These are phyloP conservation scores for Agrypnus murinus DNA, from an alignment of 2,888 invertebrate genomes.

Conservation along the genomic window DNA sequence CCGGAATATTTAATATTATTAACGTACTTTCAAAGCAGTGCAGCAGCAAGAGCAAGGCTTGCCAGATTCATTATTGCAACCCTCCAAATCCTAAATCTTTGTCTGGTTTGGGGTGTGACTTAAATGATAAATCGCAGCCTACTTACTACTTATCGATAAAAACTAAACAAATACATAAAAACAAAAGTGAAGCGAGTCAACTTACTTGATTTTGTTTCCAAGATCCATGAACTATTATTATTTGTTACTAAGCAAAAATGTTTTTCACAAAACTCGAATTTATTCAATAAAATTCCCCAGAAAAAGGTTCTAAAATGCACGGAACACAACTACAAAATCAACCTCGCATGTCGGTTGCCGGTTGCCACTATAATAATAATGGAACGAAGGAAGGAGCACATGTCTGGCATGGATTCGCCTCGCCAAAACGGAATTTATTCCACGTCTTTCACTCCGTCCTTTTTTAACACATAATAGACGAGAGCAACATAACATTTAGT, in stretches of 20 bases:
- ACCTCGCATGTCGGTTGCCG: constrained; percentile 40
- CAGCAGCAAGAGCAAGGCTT: background rate
- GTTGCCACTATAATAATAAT: constrained; percentile 47
- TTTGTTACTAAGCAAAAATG: constrained; percentile 16
- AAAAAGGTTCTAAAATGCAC: constrained; percentile 29
- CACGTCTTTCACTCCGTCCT: constrained; percentile 41
- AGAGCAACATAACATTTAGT: constrained; percentile 14
- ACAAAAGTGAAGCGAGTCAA: no score
- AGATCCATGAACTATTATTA: constrained; percentile 21
- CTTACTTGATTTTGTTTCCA: background rate
- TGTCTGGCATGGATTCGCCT: constrained; percentile 53
- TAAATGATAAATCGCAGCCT: background rate
- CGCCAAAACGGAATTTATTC: constrained; percentile 1
- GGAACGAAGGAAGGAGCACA: constrained; percentile 51
- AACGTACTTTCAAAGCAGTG: constrained; percentile 36
- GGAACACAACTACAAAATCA: constrained; percentile 35
- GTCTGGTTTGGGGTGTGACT: background rate
- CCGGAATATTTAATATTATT: constrained; percentile 43
- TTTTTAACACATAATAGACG: constrained; percentile 24
- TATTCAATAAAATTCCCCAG: constrained; percentile 3
- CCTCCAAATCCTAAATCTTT: background rate
- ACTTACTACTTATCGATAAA: background rate
- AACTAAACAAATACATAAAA: no score
- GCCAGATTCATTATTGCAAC: no score
- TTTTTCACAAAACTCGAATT: constrained; percentile 15